A percentile compares a stretch with the other conserved stretches of the same genome.
These are phyloP conservation scores for Phodopus roborovskii DNA, from an alignment of 2,113 vertebrate species.

Conservation along the genomic window DNA sequence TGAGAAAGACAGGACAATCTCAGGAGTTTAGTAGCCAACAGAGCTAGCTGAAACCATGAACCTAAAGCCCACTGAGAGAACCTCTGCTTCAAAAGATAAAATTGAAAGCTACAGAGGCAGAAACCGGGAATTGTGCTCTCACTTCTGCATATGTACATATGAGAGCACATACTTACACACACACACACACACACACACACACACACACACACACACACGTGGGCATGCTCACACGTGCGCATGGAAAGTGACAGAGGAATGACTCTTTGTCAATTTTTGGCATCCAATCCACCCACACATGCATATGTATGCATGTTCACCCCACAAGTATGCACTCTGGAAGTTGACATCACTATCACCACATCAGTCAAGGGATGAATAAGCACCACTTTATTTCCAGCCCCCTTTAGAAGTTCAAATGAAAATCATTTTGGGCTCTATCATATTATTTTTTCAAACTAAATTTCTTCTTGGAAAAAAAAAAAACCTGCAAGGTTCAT, in stretches of 20 bases:
- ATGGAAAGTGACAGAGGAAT: neutral
- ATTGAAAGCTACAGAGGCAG: too few relatives aligned
- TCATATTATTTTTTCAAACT: neutral
- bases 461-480: neutral
- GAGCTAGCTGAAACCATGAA: neutral
- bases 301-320: neutral
- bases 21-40: neutral
- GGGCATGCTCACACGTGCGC: too few relatives aligned
- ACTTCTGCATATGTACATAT: neutral
- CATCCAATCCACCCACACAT: neutral
- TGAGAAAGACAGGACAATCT: too few relatives aligned
- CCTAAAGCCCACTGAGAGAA: neutral
- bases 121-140: neutral
- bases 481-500: neutral
- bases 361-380: neutral
- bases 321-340: neutral
- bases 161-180: neutral
- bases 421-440: slow-evolving; percentile 2
- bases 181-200: neutral
- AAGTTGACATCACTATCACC: neutral
- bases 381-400: neutral
- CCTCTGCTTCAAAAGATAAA: neutral
- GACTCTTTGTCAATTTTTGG: neutral
- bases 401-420: neutral
- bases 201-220: neutral